A percentile compares a stretch with the other conserved stretches of the same genome.
Conservation (phyloP, 2,113 vertebrate species). For the Sorex fumeus region DNA sequence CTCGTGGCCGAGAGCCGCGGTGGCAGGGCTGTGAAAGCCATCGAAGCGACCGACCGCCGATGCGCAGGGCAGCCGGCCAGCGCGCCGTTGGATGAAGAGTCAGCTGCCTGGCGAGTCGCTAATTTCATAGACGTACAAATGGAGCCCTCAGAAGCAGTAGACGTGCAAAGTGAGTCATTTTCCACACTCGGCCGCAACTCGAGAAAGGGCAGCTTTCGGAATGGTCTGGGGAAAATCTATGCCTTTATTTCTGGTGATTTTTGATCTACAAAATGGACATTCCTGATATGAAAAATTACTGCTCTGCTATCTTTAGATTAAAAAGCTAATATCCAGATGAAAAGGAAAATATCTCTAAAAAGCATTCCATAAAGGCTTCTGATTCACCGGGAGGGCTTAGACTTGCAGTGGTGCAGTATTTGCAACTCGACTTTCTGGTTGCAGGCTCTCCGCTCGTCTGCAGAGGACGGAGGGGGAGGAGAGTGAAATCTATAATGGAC, state of each 20-base stretch:
- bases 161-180: slow-evolving; percentile 46
- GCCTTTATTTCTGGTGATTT: slow-evolving; percentile 40
- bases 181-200: slow-evolving; percentile 20
- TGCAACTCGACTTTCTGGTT: no score
- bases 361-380: not conserved
- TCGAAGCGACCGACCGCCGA: no score
- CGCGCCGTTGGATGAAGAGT: no score
- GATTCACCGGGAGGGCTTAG: not conserved
- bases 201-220: slow-evolving; percentile 43
- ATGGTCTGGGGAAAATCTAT: slow-evolving; percentile 28
- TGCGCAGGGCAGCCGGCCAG: no score
- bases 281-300: not conserved
- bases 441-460: not conserved
- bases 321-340: not conserved
- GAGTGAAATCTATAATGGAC: slow-evolving; percentile 53
- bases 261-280: slow-evolving; percentile 30
- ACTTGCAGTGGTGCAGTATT: no score
- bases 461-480: not conserved
- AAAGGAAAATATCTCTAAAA: slow-evolving; percentile 21
- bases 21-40: no score
- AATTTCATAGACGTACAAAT: slow-evolving; percentile 48
- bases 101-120: no score
- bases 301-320: not conserved
- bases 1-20: no score
- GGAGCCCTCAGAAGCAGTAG: slow-evolving; percentile 8